Base-by-base conservation (phyloP, 2,888 invertebrate species). In the Meta bourneti region DNA sequence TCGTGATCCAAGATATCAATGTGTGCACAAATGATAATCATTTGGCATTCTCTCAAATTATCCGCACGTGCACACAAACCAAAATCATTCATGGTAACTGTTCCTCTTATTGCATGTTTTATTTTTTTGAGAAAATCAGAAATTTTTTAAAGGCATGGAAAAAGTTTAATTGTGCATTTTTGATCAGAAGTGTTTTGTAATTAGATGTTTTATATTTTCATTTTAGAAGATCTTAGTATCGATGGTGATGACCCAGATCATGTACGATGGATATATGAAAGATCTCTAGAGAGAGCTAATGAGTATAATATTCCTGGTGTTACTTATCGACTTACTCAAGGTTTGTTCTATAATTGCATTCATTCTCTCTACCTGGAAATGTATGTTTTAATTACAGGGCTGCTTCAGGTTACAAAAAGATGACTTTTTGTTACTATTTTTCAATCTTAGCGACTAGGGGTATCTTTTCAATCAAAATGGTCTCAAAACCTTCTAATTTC, bases 241-340 rank as follows among this genome's bases (percentile, higher is more conserved):
- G 99, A 99, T 95, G 99, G 99, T 0, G 99, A 99, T 95, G 98
- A 99, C 95, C 98, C 99, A 0, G 97, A 97, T 93, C 99, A 99
- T 95, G 97, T 99, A 7, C 96, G 97, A 83, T 99, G 99, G 99
- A 97, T 99, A 80, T 97, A 97, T 94, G 98, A 99, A 94, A 98
- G 98, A 94, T 97, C 99, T 0, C 95, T 96, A 93, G 98, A 98
- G 94, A 96, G 99, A 93, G 98, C 99, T 0, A 96, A 96, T 93
- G 97, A 98, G 94, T 98, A 97, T 93, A 94, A 95, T 81, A 99
- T 99, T 92, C 96, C 96, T 1, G 99, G 98, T 77, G 96, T 99
- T 0, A 98, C 98, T 0, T 99, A 98, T 94, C 96, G 98, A 94
- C 95, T 96, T 11, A 96, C 96, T 48, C 95, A 95, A 94, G 96